A percentile compares a stretch with the other conserved stretches of the same genome.
Conservation (phyloP, 53 echinoderm and acorn worm genomes). For the Glandiceps talaboti region DNA sequence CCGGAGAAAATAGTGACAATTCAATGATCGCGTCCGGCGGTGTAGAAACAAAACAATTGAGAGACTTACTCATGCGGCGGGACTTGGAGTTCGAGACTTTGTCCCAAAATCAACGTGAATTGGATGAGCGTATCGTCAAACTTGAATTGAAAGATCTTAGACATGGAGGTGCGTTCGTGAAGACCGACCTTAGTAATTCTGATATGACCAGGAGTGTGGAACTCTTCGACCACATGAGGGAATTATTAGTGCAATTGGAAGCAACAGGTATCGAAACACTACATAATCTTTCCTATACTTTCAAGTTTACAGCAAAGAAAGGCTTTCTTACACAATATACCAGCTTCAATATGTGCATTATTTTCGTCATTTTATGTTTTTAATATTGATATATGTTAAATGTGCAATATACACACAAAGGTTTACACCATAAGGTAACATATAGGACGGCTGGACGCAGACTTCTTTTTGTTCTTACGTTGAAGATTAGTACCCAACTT, state of each 20-base stretch:
- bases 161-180: neutral
- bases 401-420: neutral
- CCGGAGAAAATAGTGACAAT: neutral
- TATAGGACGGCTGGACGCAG: constrained; percentile 1
- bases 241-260: neutral
- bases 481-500: neutral
- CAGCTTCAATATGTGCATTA: neutral
- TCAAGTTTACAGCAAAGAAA: neutral
- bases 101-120: neutral
- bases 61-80: neutral
- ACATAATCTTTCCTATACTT: neutral
- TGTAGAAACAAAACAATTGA: neutral
- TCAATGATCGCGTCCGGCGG: neutral
- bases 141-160: neutral
- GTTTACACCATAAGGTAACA: neutral
- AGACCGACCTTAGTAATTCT: neutral
- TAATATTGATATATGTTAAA: neutral
- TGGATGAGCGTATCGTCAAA: neutral
- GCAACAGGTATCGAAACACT: neutral
- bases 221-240: neutral
- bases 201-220: neutral
- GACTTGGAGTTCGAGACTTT: neutral
- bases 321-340: neutral
- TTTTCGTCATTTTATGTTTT: neutral
- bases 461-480: neutral